Evolutionary conservation across 2,113 vertebrate species (phyloP), one percentile per base, ranked within the genome.

Genomic region (Pangasianodon hypophthalmus): DNA sequence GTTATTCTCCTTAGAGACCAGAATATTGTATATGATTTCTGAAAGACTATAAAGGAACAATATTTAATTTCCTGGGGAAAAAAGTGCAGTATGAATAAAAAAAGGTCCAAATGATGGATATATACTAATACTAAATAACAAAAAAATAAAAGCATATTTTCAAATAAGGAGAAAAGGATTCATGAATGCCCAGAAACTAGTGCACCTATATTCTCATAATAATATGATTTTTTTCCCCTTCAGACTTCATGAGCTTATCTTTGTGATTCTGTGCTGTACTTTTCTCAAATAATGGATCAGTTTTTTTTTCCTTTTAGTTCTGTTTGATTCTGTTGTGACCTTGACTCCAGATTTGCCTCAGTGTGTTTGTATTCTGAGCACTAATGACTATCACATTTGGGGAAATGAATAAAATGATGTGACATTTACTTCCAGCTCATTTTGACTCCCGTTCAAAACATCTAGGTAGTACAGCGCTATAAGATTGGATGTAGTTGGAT

Each of bases 181-280:
- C 8, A 9, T 44, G 6, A 75, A 8, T 32, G 67, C 0, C 24
- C 44, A 79, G 44, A 79, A 24, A n/a, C 44, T 26, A 48, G 24
- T 26, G 2, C 21, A 48, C 44, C 24, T 26, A 77, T 26, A 46
- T 41, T 44, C 19, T 75, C n/a, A 41, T 41, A 73, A 41, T 41
- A 19, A 19, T 32, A 32, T 16, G 13, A 32, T 37, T 37, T 16
- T 32, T 37, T 37, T 37, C 37, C 37, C 37, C 37, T 37, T 37
- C 37, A 37, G 37, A 37, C 37, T 37, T 37, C 37, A 37, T 37
- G 37, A 37, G 37, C 73, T 46, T 46, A 46, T 77, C 21, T 29
- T 79, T 79, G 46, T 52, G 77, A 80, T n/a, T 80, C 26, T 50
- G 73, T 77, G 21, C 73, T 77, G 73, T 26, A 77, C 69, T 41